phyloP scores from a whole-genome alignment of 2,113 vertebrate species.

The Phycodurus eques region DNA sequence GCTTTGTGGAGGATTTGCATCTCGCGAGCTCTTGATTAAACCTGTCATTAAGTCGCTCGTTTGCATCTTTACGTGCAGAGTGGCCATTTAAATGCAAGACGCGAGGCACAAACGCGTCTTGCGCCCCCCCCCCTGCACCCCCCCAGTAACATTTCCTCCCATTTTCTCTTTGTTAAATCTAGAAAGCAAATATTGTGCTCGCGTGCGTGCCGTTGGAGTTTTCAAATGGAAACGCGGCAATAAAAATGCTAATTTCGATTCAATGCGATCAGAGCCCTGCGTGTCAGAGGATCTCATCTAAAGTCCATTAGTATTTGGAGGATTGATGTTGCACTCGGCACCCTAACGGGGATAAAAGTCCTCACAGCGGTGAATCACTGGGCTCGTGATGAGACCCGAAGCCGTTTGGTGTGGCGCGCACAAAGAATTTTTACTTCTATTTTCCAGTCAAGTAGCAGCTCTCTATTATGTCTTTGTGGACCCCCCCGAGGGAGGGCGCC shows the following conservation, averaged over 20 bases:
- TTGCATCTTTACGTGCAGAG: background rate
- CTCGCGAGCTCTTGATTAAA: conserved; percentile 23
- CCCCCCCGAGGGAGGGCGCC: conserved; percentile 46
- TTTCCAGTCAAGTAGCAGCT: conserved; percentile 29
- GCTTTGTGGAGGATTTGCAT: conserved; percentile 32
- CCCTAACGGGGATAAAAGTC: conserved; percentile 34
- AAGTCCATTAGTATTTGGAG: conserved; percentile 44
- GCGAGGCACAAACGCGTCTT: background rate
- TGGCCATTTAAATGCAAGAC: conserved; percentile 12
- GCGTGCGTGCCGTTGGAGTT: background rate
- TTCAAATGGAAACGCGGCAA: conserved; percentile 44
- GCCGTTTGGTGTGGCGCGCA: background rate
- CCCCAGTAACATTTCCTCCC: background rate
- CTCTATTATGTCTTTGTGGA: conserved; percentile 27
- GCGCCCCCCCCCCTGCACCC: background rate
- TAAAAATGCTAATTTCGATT: conserved; percentile 66
- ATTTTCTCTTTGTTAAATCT: background rate
- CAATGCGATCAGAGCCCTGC: conserved; percentile 37
- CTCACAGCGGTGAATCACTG: conserved; percentile 37
- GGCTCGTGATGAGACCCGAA: conserved; percentile 32
- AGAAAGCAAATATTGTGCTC: conserved; percentile 10
- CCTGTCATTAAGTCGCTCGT: conserved; percentile 28
- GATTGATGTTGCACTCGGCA: conserved; percentile 38
- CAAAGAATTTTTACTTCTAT: conserved; percentile 5
- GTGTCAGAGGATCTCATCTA: conserved; percentile 32